A percentile compares a stretch with the other conserved stretches of the same genome.
phyloP scores from a whole-genome alignment of 2,888 invertebrate species.

The Aspidiotus destructor region DNA sequence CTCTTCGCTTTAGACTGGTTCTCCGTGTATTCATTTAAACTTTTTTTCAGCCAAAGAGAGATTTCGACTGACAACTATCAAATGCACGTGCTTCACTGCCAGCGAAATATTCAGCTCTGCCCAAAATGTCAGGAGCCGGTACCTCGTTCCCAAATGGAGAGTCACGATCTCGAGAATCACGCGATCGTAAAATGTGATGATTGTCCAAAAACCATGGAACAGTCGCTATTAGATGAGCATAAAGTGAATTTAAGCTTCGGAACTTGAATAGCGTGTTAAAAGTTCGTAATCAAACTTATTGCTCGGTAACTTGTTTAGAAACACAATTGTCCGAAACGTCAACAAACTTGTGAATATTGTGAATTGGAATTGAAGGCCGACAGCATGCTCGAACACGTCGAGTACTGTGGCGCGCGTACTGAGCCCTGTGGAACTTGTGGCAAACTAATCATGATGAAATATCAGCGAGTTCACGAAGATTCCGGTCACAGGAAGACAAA shows the following conservation, averaged over 20 bases:
- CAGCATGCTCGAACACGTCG: conserved; percentile 53
- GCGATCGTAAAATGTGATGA: conserved; percentile 45
- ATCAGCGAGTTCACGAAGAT: conserved; percentile 53
- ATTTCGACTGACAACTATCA: conserved; percentile 58
- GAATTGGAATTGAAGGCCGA: conserved; percentile 54
- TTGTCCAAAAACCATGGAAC: conserved; percentile 41
- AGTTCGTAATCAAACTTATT: background rate
- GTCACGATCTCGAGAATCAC: conserved; percentile 47
- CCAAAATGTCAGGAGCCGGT: conserved; percentile 59
- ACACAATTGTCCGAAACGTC: conserved; percentile 49
- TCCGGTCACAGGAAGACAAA: conserved; percentile 57
- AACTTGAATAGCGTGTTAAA: background rate
- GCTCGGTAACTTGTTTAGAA: conserved; percentile 40
- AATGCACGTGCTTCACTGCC: conserved; percentile 61
- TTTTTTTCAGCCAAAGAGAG: conserved; percentile 53
- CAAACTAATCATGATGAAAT: conserved; percentile 60
- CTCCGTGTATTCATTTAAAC: conserved; percentile 15
- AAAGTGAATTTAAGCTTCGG: conserved; percentile 23
- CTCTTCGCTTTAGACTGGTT: too few species aligned
- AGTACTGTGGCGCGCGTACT: conserved; percentile 62
- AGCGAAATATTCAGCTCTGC: conserved; percentile 56
- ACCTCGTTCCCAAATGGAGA: conserved; percentile 49
- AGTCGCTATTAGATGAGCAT: conserved; percentile 38
- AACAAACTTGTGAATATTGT: conserved; percentile 56
- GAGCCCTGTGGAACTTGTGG: conserved; percentile 58